Conservation (phyloP, 1,140 invertebrate genomes). For the Psix sp. region DNA sequence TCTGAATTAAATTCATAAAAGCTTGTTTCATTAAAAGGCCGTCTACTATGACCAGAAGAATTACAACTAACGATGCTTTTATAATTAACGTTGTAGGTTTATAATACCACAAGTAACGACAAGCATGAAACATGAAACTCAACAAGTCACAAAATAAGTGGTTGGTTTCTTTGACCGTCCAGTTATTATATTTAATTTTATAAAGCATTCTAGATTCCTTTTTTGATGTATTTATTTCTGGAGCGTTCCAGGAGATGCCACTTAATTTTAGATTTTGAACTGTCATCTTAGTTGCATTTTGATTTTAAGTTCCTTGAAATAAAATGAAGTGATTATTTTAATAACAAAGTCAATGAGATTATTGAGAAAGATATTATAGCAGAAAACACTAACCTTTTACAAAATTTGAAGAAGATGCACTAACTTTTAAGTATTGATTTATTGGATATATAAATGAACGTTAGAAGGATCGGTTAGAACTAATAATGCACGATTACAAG, state of each 20-base stretch:
- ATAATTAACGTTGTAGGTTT: slow-evolving; percentile 20
- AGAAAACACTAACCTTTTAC: too few species aligned
- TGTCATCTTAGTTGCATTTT: too few species aligned
- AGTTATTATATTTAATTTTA: slow-evolving; percentile 27
- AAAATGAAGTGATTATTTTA: too few species aligned
- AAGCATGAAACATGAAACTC: slow-evolving; percentile 18
- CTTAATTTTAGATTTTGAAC: too few species aligned
- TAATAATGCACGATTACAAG: slow-evolving; percentile 2
- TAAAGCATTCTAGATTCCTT: not conserved
- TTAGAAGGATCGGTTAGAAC: slow-evolving; percentile 10
- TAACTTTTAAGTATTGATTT: too few species aligned
- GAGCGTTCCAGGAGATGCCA: too few species aligned
- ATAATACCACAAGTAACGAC: slow-evolving; percentile 30
- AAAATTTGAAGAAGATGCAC: too few species aligned
- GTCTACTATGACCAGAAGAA: slow-evolving; percentile 22
- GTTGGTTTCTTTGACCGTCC: slow-evolving; percentile 15
- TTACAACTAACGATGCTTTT: slow-evolving; percentile 17
- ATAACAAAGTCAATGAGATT: too few species aligned
- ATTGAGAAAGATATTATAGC: too few species aligned
- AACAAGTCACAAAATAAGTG: slow-evolving; percentile 16
- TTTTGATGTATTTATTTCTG: too few species aligned
- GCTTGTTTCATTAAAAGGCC: slow-evolving; percentile 11
- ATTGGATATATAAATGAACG: too few species aligned
- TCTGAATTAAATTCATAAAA: slow-evolving; percentile 1
- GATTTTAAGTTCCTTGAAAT: too few species aligned